Evolutionary conservation across 2,888 invertebrate species (phyloP), one percentile per base, ranked within the genome.

Genomic region (Achlya flavicornis): DNA sequence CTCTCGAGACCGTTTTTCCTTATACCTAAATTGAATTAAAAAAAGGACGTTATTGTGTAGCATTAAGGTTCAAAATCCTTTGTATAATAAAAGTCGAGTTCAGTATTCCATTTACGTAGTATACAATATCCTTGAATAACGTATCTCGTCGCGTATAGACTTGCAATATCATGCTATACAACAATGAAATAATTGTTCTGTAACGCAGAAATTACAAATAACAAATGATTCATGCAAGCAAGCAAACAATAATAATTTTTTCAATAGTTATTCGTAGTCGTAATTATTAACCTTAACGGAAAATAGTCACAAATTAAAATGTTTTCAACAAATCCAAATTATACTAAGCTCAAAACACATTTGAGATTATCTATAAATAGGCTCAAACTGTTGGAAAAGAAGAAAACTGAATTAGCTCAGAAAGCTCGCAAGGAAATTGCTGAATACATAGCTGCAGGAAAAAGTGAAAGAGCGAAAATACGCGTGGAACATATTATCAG

Each of bases 371-470:
- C 98, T 10, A 96, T 99, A 77, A 99, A 99, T 89, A 96, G 99
- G 59, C 94, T 99, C 53, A 99, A 99, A 90, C 91, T 99, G 64
- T 86, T 99, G 74, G 99, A 99, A 85, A 99, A 99, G 91, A 99
- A 99, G 94, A 99, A 99, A 94, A 97, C 99, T 0, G 99, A 99
- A 92, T 91, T 99, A 77, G 97, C 99, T 3, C 97, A 98, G 85
- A 99, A 99, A 90, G 97, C 99, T 0, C 95, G 99, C 70, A 97
- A 97, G 84, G 99, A 99, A 95, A 99, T 99, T 66, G 99, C 99
- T 1, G 99, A 99, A 91, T 99, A 98, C 84, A 96, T 99, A 69
- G 95, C 95, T 62, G 96, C 96, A 74, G 98, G 97, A 64, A 98
- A 98, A 94, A 94, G 94, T 74, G 98, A 98, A 90, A 94, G 98